These are phyloP conservation scores for Rousettus madagascariensis DNA, from an alignment of 2,797 vertebrate species.

Conservation along the genomic window DNA sequence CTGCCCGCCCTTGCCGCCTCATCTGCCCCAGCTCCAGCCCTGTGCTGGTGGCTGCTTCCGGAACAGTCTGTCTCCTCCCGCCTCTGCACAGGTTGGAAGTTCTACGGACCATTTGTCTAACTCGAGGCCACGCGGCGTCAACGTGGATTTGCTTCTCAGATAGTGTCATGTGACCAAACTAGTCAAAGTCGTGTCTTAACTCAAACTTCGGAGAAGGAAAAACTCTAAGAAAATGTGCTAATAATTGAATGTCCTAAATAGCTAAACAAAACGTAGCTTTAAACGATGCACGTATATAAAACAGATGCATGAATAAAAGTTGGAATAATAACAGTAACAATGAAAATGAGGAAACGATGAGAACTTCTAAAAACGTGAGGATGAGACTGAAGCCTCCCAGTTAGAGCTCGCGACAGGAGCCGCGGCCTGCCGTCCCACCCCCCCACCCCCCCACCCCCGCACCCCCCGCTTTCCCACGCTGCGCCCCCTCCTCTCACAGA, in stretches of 20 bases:
- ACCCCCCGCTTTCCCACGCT: too few relatives aligned
- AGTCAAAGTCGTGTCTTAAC: neutral
- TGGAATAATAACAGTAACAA: neutral
- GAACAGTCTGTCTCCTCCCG: too few relatives aligned
- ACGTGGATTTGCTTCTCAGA: neutral
- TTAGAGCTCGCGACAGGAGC: neutral
- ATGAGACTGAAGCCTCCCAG: neutral
- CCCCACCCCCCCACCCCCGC: too few relatives aligned
- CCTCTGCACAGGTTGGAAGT: accelerated
- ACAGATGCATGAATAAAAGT: neutral
- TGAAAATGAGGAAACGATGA: neutral
- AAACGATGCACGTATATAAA: neutral
- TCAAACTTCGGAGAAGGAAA: neutral
- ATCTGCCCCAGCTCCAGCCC: too few relatives aligned
- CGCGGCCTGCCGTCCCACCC: too few relatives aligned
- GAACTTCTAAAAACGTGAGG: neutral
- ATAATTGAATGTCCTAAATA: neutral
- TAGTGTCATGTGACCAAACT: neutral
- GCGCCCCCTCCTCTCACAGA: too few relatives aligned
- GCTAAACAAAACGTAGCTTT: neutral
- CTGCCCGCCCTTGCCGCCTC: too few relatives aligned
- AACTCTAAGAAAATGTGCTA: neutral
- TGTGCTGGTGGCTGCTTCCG: too few relatives aligned
- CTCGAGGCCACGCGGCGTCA: neutral
- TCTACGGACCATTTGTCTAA: neutral